Conservation (phyloP, 2,888 invertebrate genomes). For the Molorchus minor region DNA sequence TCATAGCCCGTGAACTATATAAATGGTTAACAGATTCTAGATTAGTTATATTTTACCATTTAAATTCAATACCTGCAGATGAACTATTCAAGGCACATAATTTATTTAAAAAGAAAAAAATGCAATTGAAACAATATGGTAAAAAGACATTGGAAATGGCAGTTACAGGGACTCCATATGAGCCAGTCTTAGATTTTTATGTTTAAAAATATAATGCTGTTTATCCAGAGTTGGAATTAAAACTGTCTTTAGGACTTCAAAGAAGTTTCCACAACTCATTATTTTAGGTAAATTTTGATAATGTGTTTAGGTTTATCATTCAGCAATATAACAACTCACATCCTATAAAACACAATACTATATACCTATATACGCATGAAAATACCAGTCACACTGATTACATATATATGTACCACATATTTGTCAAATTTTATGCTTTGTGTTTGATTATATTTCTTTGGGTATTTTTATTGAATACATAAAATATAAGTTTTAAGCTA, state of each 20-base stretch:
- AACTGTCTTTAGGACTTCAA: slow-evolving; percentile 72
- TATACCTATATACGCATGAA: too few relatives aligned
- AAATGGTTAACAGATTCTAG: slow-evolving; percentile 77
- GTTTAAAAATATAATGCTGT: slow-evolving; percentile 73
- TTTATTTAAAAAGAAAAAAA: slow-evolving; percentile 71
- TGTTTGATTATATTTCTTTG: too few relatives aligned
- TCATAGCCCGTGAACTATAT: slow-evolving; percentile 76
- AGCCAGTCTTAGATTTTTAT: slow-evolving; percentile 72
- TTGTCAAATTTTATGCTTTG: too few relatives aligned
- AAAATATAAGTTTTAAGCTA: too few relatives aligned
- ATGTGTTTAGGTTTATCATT: too few relatives aligned
- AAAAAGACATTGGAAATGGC: slow-evolving; percentile 73
- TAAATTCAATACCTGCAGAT: slow-evolving; percentile 74
- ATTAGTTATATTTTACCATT: slow-evolving; percentile 77
- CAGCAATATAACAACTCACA: too few relatives aligned
- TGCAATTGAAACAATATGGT: slow-evolving; percentile 75
- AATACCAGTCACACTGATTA: too few relatives aligned
- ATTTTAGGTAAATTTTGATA: slow-evolving; percentile 68
- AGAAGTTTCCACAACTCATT: slow-evolving; percentile 75
- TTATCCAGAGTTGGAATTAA: slow-evolving; percentile 72
- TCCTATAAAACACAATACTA: too few relatives aligned
- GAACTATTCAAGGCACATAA: slow-evolving; percentile 73
- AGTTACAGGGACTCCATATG: slow-evolving; percentile 73
- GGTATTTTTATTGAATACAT: too few relatives aligned
- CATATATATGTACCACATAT: too few relatives aligned